A percentile compares a stretch with the other conserved stretches of the same genome.
Evolutionary conservation across 2,888 invertebrate species (phyloP).

Genomic region (Hirtodrosophila cameraria): DNA sequence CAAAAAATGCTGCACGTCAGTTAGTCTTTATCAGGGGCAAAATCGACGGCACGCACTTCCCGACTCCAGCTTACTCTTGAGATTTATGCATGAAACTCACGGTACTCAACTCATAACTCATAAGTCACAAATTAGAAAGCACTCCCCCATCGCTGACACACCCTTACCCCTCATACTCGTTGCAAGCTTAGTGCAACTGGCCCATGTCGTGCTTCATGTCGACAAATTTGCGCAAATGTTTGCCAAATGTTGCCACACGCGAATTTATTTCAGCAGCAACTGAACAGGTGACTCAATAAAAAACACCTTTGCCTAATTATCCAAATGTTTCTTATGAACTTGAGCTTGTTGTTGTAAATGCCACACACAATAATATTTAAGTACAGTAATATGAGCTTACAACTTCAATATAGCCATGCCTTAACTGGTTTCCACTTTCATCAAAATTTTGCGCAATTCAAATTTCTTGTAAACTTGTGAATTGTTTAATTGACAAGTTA

Average conservation of each 20-base stretch:
- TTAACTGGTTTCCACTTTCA: too few relatives aligned
- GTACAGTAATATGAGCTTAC: too few relatives aligned
- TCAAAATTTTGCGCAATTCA: too few relatives aligned
- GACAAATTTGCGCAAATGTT: slow-evolving; percentile 64
- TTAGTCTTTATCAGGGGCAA: slow-evolving; percentile 47
- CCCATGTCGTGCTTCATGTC: slow-evolving; percentile 53
- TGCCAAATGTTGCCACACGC: slow-evolving; percentile 41
- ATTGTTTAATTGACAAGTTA: too few relatives aligned
- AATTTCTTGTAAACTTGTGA: too few relatives aligned
- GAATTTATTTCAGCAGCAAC: slow-evolving; percentile 22
- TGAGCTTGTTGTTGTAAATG: slow-evolving; percentile 25
- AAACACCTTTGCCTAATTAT: slow-evolving; percentile 60
- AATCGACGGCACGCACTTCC: slow-evolving; percentile 63
- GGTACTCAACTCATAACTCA: slow-evolving; percentile 42
- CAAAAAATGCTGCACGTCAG: neutral
- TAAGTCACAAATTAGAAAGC: slow-evolving; percentile 25
- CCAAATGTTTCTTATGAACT: slow-evolving; percentile 3
- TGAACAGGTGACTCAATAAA: slow-evolving; percentile 54
- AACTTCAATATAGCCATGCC: too few relatives aligned
- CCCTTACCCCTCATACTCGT: neutral
- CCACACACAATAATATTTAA: neutral
- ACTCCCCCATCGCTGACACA: neutral
- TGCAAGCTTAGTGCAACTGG: neutral
- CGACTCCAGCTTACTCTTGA: slow-evolving; percentile 1
- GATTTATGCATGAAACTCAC: slow-evolving; percentile 65